A percentile compares a stretch with the other conserved stretches of the same genome.
These are phyloP conservation scores for Panorpa germanica DNA, from an alignment of 2,888 invertebrate genomes.

Conservation along the genomic window DNA sequence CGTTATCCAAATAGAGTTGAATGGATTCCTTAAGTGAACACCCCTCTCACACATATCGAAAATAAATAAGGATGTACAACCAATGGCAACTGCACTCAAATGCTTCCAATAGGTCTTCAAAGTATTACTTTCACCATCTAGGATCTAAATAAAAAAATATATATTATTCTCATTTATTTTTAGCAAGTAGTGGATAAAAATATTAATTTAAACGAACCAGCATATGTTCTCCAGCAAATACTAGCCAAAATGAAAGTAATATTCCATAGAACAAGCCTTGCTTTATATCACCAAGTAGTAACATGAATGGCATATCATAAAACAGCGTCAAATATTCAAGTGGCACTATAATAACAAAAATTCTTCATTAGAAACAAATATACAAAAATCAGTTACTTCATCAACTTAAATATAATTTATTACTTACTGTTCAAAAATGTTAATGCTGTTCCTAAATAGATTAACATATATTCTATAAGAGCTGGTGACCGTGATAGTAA, in stretches of 20 bases:
- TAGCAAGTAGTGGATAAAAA: too few species aligned
- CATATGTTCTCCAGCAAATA: constrained; percentile 97
- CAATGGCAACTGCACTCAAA: constrained; percentile 76
- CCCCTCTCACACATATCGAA: constrained; percentile 97
- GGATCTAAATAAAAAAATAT: constrained; percentile 22
- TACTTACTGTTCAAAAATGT: constrained; percentile 69
- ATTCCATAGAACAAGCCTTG: constrained; percentile 95
- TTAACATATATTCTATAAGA: constrained; percentile 82
- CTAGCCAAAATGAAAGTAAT: constrained; percentile 91
- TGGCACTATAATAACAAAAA: constrained; percentile 44
- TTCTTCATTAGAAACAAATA: constrained; percentile 5
- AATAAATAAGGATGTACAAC: constrained; percentile 77
- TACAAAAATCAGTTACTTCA: constrained; percentile 5
- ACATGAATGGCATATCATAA: constrained; percentile 89
- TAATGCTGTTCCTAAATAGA: constrained; percentile 69
- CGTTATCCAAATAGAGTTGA: constrained; percentile 96
- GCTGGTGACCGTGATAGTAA: constrained; percentile 72
- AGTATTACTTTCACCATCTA: constrained; percentile 66
- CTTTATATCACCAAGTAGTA: constrained; percentile 80
- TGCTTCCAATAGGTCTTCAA: constrained; percentile 87
- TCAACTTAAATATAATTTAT: constrained; percentile 1
- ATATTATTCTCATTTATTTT: constrained; percentile 8
- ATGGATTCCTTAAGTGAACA: constrained; percentile 87
- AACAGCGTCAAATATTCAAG: constrained; percentile 80
- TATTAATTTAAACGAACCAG: too few species aligned